Evolutionary conservation across 2,888 invertebrate genomes (phyloP), one percentile per base, ranked within the genome.

Genomic region (Mesoligia furuncula): DNA sequence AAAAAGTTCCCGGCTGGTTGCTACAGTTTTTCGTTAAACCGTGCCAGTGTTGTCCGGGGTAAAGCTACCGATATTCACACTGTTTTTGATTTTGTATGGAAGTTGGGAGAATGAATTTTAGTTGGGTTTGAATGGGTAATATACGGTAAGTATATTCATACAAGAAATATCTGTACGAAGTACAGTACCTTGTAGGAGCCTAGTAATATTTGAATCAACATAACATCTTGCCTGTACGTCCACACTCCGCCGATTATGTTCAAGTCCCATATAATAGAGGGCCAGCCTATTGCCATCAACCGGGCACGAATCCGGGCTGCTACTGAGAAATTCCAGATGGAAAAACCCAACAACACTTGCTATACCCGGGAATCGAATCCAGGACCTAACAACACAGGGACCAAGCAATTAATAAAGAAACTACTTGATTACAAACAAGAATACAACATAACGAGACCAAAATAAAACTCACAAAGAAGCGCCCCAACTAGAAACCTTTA

Each of bases 21-120:
- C 69, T 39, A 71, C 77, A 42, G 15, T 74, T 72, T 85, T 57
- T 75, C 61, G 48, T 13, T 57, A 57, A 64, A 70, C 78, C 65
- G 39, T 85, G 57, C 48, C 54, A 20, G 59, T 72, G 39, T 69
- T 81, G 67, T 68, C 27, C 20, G 3, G 17, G 24, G 36, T n/a
- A 24, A 39, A 39, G 24, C 48, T 27, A 39, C 15, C 59, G 51
- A 31, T 73, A 61, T 67, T 62, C 66, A 69, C 11, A 54, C n/a
- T 31, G 62, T 67, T 83, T 31, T 64, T 73, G 24, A 67, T 67
- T 70, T 64, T 70, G 13, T 42, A 5, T 59, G 1, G 11, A 62
- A 20, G 17, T n/a, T 45, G 2, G 68, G 42, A 8, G 31, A 27
- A 36, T 45, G 1, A 39, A 13, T 27, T 70, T 70, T 64, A 9